Evolutionary conservation across 1,140 invertebrate genomes (phyloP).

Genomic region (Tetramorium parvispinum): DNA sequence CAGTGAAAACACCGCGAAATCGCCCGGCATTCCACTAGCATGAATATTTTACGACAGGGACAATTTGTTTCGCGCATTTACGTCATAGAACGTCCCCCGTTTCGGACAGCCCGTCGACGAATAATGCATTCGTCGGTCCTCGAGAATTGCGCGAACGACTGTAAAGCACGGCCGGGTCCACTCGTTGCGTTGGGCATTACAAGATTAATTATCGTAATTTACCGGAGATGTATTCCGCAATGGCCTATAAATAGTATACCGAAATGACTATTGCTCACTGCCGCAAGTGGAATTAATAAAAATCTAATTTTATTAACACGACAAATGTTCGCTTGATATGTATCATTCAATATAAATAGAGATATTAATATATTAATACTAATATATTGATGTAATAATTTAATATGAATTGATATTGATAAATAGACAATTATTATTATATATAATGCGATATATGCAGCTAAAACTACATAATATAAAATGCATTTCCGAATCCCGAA

Average conservation of each 20-base stretch:
- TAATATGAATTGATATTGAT: neutral
- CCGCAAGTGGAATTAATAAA: neutral
- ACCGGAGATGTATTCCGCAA: neutral
- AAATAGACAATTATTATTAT: neutral
- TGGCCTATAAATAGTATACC: neutral
- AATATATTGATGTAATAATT: neutral
- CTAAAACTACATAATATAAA: neutral
- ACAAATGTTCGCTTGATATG: neutral
- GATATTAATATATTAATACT: neutral
- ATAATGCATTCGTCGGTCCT: conserved; percentile 14
- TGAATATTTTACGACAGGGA: conserved; percentile 1
- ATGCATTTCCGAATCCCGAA: neutral
- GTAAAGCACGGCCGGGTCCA: neutral
- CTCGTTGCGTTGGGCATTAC: conserved; percentile 14
- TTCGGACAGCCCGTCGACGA: neutral
- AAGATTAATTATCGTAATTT: conserved; percentile 40
- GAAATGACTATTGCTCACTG: neutral
- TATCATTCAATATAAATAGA: neutral
- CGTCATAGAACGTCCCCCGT: neutral
- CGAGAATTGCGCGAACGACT: conserved; percentile 18
- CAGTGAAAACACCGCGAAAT: neutral
- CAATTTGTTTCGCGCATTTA: neutral
- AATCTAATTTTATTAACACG: neutral
- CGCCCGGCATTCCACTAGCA: neutral
- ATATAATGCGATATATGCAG: neutral